Evolutionary conservation across 2,797 vertebrate species (phyloP).

Genomic region (Rhinogobio ventralis): DNA sequence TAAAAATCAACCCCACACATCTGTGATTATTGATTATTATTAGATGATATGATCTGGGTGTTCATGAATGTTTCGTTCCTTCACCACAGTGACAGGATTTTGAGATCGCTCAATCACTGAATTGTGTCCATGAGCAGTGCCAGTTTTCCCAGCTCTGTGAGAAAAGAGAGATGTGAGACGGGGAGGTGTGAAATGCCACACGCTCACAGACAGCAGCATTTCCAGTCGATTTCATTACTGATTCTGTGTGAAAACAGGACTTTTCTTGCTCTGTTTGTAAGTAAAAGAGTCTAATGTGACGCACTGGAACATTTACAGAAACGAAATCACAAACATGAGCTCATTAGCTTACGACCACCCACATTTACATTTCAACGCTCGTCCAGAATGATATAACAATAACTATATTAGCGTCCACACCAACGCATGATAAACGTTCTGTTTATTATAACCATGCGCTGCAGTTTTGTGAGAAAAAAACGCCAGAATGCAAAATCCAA

Average conservation of each 20-base stretch:
- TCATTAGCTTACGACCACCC: neutral
- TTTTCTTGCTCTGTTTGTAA: neutral
- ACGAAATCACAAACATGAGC: neutral
- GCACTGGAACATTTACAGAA: neutral
- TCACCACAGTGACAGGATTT: neutral
- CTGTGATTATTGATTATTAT: neutral
- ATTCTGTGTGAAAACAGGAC: neutral
- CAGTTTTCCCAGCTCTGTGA: slow-evolving; percentile 11
- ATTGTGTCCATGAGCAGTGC: neutral
- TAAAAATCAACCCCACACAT: neutral
- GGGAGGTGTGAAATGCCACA: slow-evolving; percentile 22
- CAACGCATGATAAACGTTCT: too few relatives aligned
- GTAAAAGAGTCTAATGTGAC: neutral
- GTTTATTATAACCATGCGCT: too few relatives aligned
- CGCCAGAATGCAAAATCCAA: too few relatives aligned
- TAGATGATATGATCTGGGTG: neutral
- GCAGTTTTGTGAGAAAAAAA: too few relatives aligned
- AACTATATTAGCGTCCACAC: too few relatives aligned
- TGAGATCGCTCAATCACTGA: neutral
- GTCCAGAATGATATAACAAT: neutral
- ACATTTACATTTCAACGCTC: neutral
- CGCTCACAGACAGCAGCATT: neutral
- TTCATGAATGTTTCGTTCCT: neutral
- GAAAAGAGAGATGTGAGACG: slow-evolving; percentile 9
- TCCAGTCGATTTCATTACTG: neutral